Conservation (phyloP, 2,797 vertebrate species). For the Hypotaenidia okinawae region DNA sequence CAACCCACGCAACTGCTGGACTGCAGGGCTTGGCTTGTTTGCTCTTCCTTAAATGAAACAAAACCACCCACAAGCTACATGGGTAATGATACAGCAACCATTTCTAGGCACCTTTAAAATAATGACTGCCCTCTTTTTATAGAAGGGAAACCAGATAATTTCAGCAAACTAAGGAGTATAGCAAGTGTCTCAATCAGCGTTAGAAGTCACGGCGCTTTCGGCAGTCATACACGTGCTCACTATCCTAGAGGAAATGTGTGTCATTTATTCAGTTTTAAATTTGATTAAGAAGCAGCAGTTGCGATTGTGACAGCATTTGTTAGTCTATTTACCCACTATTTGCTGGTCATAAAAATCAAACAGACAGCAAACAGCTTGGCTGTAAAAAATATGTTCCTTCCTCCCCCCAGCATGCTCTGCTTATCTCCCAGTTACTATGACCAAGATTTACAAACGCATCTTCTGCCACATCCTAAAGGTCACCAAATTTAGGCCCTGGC, state of each 20-base stretch:
- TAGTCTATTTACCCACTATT: background rate
- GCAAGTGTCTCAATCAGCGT: rapidly evolving
- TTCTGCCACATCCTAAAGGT: slow-evolving; percentile 59
- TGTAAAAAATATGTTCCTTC: background rate
- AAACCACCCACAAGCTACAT: background rate
- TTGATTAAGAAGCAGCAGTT: background rate
- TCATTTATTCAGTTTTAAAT: background rate
- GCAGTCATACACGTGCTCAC: rapidly evolving
- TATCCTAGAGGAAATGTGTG: background rate
- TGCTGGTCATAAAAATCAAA: slow-evolving; percentile 25
- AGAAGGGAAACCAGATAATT: background rate
- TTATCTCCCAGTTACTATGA: slow-evolving; percentile 39
- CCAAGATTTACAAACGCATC: slow-evolving; percentile 53
- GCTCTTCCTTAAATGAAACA: slow-evolving; percentile 7
- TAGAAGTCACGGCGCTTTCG: rapidly evolving
- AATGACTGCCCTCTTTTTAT: background rate
- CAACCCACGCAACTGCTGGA: slow-evolving; percentile 1
- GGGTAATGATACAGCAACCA: background rate
- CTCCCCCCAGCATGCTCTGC: slow-evolving; percentile 22
- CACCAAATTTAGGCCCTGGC: slow-evolving; percentile 57
- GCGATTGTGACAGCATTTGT: background rate
- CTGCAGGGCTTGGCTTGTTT: background rate
- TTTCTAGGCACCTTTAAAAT: slow-evolving; percentile 4
- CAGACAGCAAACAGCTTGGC: background rate
- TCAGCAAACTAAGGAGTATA: background rate